A percentile compares a stretch with the other conserved stretches of the same genome.
Conservation (phyloP, 2,113 vertebrate genomes). For the Prionailurus viverrinus region DNA sequence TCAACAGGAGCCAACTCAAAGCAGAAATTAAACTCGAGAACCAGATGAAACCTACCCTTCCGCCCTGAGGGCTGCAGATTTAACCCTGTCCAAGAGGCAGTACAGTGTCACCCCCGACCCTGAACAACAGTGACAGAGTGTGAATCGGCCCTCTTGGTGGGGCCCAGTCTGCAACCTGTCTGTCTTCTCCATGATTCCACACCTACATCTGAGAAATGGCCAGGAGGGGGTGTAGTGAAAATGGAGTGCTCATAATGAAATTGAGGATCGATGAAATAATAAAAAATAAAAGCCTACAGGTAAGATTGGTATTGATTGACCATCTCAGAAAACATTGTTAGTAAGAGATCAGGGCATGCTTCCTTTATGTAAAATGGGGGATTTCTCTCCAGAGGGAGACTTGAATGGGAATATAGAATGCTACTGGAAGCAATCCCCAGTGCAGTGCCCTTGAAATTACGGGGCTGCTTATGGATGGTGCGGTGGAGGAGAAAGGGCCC, state of each 20-base stretch:
- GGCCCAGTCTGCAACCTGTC: not conserved
- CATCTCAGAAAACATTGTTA: slow-evolving; percentile 77
- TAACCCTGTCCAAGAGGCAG: not conserved
- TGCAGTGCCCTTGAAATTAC: not conserved
- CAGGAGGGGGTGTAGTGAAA: slow-evolving; percentile 61
- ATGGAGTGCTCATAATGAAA: slow-evolving; percentile 78
- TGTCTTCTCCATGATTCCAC: not conserved
- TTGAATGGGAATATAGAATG: not conserved
- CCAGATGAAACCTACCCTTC: not conserved
- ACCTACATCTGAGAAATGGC: slow-evolving; percentile 39
- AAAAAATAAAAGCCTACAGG: slow-evolving; percentile 76
- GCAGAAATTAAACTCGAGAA: slow-evolving; percentile 11
- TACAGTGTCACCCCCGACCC: not conserved
- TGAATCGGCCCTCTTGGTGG: not conserved
- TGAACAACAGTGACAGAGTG: too few relatives aligned
- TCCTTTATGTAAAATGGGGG: slow-evolving; percentile 50
- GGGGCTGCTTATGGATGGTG: not conserved
- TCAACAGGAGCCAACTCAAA: slow-evolving; percentile 37
- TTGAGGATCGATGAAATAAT: slow-evolving; percentile 80
- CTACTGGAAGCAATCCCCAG: not conserved
- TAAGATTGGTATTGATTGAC: slow-evolving; percentile 77
- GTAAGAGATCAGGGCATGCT: slow-evolving; percentile 60
- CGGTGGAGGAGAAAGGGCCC: not conserved
- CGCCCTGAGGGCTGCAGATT: not conserved
- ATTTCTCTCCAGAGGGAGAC: slow-evolving; percentile 36